Evolutionary conservation across 2,888 invertebrate genomes (phyloP), one percentile per base, ranked within the genome.

Genomic region (Caenorhabditis doughertyi): DNA sequence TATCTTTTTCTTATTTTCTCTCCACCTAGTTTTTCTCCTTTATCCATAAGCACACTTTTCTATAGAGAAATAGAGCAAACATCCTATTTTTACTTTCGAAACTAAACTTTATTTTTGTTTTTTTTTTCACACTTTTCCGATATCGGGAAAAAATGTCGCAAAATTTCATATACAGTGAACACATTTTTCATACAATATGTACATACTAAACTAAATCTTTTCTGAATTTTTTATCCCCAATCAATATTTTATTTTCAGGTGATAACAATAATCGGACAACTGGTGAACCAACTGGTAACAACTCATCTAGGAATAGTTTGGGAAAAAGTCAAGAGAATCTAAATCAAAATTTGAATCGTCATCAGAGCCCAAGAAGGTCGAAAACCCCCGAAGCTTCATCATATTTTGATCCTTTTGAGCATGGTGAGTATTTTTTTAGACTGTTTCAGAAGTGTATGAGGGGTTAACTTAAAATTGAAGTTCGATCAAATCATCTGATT

Each of bases 1-100:
- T 44, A 62, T 44, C 29, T 29, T 32, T 32, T 47, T 23, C 64
- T 13, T 32, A 18, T 32, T 49, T 29, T 64, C 13, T 27, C 27
- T 42, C 1, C 55, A n/a, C 27, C 25, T 62, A 25, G 39, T 62
- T 62, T 44, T 25, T 62, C 23, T 42, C 27, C 9, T 44, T 32
- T 49, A 47, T 64, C 64, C 64, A 64, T 27, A 64, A 64, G 64
- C 64, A 44, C 60, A 29, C 32, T 32, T 49, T n/a, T 21, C 9
- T 42, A 18, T 42, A 49, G 64, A 64, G 62, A 18, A 39, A 39
- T 27, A 27, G n/a, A 18, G 58, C 39, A 58, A 58, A 58, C 39
- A 58, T n/a, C 18, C 18, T 13, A 35, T 58, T 27, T 16, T 11
- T 27, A 16, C 42, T 60, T 60, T 60, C 18, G 1, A 21, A 60